phyloP scores from a whole-genome alignment of 2,888 invertebrate species.

The Julus scandinavius region DNA sequence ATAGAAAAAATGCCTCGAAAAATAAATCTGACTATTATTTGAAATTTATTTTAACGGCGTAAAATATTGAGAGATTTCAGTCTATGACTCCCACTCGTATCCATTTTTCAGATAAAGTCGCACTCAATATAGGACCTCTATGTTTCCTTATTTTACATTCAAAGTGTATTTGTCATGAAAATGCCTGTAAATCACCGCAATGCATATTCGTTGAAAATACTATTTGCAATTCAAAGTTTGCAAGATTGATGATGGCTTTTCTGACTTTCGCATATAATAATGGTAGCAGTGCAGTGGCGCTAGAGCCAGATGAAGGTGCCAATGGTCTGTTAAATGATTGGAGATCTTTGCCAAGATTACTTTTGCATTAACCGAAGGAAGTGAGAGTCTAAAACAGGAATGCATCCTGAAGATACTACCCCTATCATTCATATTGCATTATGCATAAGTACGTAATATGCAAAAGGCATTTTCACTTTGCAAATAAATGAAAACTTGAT shows the following conservation, averaged over 20 bases:
- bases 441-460: constrained; percentile 37
- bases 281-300: neutral
- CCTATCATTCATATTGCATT: constrained; percentile 40
- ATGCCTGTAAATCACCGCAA: constrained; percentile 30
- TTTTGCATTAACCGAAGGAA: constrained; percentile 51
- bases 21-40: neutral
- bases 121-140: constrained; percentile 39
- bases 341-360: constrained; percentile 50
- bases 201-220: constrained; percentile 41
- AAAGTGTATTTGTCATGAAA: constrained; percentile 45
- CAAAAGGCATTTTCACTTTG: constrained; percentile 12
- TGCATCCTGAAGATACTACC: constrained; percentile 22
- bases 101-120: neutral
- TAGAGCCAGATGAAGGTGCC: constrained; percentile 43
- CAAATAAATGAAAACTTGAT: constrained; percentile 46
- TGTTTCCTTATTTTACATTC: constrained; percentile 46
- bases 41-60: neutral
- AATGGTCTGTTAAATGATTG: constrained; percentile 50
- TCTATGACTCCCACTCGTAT: constrained; percentile 30
- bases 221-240: constrained; percentile 45
- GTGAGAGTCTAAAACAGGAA: constrained; percentile 42
- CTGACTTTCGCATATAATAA: constrained; percentile 24
- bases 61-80: neutral
- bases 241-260: constrained; percentile 51
- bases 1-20: neutral